Evolutionary conservation across 2,888 invertebrate species (phyloP), one percentile per base, ranked within the genome.

Genomic region (Athalia rosae): DNA sequence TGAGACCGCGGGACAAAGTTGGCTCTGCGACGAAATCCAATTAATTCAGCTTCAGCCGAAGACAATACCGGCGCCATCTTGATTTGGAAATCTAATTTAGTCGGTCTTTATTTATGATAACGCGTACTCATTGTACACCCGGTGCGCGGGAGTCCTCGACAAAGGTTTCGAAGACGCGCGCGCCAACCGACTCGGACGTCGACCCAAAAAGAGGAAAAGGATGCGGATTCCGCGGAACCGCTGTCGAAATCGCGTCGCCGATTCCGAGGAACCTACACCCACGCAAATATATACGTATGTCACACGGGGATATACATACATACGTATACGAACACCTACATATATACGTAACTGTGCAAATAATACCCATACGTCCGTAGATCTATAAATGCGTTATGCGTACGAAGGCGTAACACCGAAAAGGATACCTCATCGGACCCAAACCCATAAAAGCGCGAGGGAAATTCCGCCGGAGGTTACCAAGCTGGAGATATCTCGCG

Each of bases 31-130:
- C 58, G 87, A 87, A 87, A 87, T 87, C 85, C 87, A 87, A 87
- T 87, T 87, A 87, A 87, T 87, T 87, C 85, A 85, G 83, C 83
- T 84, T 84, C 84, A 83, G 81, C 80, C 84, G 86, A 84, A 87
- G 87, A 87, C 87, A 87, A 87, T 87, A 83, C 85, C 80, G 82
- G 83, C 86, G 85, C 86, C 86, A 87, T 87, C 87, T 87, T 87
- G 87, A 87, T 87, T 87, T 85, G 83, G 82, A 86, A 87, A 87
- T 87, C 87, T 87, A 87, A 87, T 87, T 87, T 87, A 86, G 84
- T 85, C 84, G 86, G 84, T 87, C 87, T 87, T 87, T 87, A 87
- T 87, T 87, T 87, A 87, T 87, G 86, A 87, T 87, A 87, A 87
- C 86, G 85, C 84, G 80, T 82, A 85, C 83, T 87, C 85, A 84